Percentiles rank a stretch among this genome's conserved stretches.
These are phyloP conservation scores for Helarctos malayanus DNA, from an alignment of 2,797 vertebrate genomes.

Conservation along the genomic window DNA sequence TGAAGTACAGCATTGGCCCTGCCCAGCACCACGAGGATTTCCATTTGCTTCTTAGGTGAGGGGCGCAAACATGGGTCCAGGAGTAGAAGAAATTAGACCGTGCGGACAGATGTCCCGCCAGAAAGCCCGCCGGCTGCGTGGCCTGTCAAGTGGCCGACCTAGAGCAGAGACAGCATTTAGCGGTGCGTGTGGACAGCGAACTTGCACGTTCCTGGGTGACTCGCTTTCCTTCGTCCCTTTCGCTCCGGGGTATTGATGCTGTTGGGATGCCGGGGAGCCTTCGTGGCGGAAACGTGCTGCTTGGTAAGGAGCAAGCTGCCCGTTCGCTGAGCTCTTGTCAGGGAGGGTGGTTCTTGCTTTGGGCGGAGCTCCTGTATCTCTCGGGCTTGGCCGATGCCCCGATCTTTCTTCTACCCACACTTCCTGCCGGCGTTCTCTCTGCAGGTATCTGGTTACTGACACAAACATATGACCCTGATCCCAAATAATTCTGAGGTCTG, in stretches of 20 bases:
- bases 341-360: no score
- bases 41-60: background rate
- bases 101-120: background rate
- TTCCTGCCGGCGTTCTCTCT: background rate
- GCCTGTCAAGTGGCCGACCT: background rate
- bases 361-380: background rate
- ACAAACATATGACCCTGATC: background rate
- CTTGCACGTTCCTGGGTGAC: background rate
- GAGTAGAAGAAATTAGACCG: background rate
- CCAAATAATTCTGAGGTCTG: background rate
- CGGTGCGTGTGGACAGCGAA: no score
- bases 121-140: background rate
- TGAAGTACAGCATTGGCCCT: background rate
- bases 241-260: background rate
- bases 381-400: background rate
- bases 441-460: background rate
- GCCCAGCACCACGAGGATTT: background rate
- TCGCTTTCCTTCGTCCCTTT: background rate
- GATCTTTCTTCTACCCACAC: background rate
- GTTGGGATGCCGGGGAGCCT: background rate
- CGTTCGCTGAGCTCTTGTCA: fast-evolving
- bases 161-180: background rate
- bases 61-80: background rate
- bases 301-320: background rate
- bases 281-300: background rate